Base-by-base conservation (phyloP, 2,888 invertebrate species). In the Danaus chrysippus region DNA sequence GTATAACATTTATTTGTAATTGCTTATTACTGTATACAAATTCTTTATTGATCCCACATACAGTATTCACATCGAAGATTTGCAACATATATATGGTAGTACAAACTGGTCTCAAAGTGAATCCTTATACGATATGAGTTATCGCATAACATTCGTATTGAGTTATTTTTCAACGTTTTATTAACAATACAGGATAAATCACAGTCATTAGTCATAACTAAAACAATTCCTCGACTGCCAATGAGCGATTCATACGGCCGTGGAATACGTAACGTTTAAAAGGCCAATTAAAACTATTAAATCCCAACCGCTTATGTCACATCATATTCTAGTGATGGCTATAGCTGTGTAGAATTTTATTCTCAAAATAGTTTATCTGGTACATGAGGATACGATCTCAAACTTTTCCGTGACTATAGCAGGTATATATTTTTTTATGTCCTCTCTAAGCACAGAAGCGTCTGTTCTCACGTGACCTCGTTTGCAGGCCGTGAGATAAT, bases 401-500 rank as follows among this genome's bases (percentile, higher is more conserved):
- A 73, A 76, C 77, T 76, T 78, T 76, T 81, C 78, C 83, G 82
- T 83, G 84, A 81, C 81, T 82, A 53, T 58, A 66, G 59, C 63
- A 62, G 59, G 61, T 79, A 77, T 79, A 77, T 78, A 76, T 78
- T 76, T 49, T 80, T 76, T 78, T 81, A 78, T 73, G 74, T 76
- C 70, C 74, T 78, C 76, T 79, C 82, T 81, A 80, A 70, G 75
- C 75, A 73, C 81, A 81, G 80, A 78, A 79, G 83, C 74, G 78
- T 79, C 77, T 74, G 79, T 84, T 86, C 84, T 79, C 86, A 82
- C 82, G 78, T 87, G 87, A 87, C 87, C 86, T 79, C 82, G 79
- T 82, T 83, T 71, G 72, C 71, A 72, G 81, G 83, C 86, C 88
- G 87, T 88, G 88, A 87, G 88, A 89, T 87, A 86, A 86, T 87